Percentiles rank a stretch among this genome's conserved stretches.
phyloP scores from a whole-genome alignment of 2,888 invertebrate genomes.

The Lamproptera curius region DNA sequence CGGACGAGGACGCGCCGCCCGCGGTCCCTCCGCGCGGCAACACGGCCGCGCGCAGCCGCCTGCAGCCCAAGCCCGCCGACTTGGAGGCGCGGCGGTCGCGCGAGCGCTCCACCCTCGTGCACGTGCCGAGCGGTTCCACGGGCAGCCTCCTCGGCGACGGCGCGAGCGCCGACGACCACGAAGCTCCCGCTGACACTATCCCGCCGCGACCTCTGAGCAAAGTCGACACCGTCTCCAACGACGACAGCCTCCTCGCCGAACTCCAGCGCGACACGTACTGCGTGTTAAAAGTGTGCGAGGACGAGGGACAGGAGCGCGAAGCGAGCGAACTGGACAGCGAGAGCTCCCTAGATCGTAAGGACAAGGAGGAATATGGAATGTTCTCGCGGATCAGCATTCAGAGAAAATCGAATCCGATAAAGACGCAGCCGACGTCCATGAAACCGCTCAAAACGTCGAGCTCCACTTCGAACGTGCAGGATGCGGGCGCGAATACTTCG shows the following conservation, averaged over 20 bases:
- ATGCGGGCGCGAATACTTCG: constrained; percentile 49
- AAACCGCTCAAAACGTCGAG: constrained; percentile 61
- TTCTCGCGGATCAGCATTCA: constrained; percentile 65
- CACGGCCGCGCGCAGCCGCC: constrained; percentile 32
- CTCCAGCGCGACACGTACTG: constrained; percentile 61
- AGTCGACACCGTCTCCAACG: constrained; percentile 47
- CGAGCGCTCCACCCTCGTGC: constrained; percentile 68
- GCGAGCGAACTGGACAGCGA: constrained; percentile 30
- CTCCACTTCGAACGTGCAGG: constrained; percentile 69
- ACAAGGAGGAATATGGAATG: constrained; percentile 44
- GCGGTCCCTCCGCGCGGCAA: constrained; percentile 51
- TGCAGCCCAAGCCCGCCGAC: constrained; percentile 37
- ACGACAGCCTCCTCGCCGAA: constrained; percentile 68
- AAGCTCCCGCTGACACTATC: constrained; percentile 20
- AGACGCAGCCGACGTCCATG: constrained; percentile 47
- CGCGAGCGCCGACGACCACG: constrained; percentile 21
- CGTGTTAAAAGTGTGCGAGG: constrained; percentile 64
- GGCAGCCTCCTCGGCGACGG: constrained; percentile 31
- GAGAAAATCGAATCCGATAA: constrained; percentile 68
- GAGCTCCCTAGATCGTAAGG: constrained; percentile 28
- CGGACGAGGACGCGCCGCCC: constrained; percentile 46
- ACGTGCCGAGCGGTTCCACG: constrained; percentile 73
- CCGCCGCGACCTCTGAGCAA: constrained; percentile 30
- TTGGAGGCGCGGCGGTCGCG: constrained; percentile 84
- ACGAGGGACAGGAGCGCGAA: constrained; percentile 38